Percentiles rank a stretch among this genome's conserved stretches.
Conservation (phyloP, 1,140 invertebrate species). For the Chionoecetes opilio region DNA sequence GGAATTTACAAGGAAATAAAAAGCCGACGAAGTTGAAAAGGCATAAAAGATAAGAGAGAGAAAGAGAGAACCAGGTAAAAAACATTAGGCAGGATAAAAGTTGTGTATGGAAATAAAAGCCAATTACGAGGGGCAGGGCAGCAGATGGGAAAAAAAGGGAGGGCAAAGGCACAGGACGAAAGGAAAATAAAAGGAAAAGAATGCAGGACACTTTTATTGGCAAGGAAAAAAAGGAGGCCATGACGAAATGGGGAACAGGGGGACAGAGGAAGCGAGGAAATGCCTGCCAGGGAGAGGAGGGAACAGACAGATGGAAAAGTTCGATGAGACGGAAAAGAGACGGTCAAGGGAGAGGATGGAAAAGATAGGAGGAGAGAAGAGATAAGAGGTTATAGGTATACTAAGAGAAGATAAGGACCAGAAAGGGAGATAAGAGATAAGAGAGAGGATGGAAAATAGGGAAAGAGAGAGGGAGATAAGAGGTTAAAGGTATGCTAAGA, state of each 20-base stretch:
- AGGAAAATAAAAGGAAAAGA: conserved; percentile 21
- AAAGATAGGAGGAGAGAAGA: background rate
- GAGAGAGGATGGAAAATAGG: background rate
- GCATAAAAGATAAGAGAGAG: background rate
- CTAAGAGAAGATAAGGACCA: background rate
- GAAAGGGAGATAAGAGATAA: background rate
- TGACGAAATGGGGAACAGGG: background rate
- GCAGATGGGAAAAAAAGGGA: background rate
- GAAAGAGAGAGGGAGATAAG: background rate
- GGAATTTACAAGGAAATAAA: background rate
- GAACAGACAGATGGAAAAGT: background rate
- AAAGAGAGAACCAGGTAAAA: background rate
- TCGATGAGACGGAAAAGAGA: background rate
- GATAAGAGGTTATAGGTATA: too few relatives aligned
- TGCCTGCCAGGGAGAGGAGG: background rate
- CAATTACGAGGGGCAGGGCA: background rate
- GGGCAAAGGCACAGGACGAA: background rate
- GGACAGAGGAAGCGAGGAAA: background rate
- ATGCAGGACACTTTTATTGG: background rate
- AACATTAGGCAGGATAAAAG: too few relatives aligned
- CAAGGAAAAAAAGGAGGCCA: background rate
- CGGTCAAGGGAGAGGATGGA: background rate
- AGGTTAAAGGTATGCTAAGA: background rate
- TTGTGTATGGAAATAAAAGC: background rate
- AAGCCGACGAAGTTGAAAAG: background rate